A percentile compares a stretch with the other conserved stretches of the same genome.
Conservation (phyloP, 2,113 vertebrate genomes). For the Chascanopsetta lugubris region DNA sequence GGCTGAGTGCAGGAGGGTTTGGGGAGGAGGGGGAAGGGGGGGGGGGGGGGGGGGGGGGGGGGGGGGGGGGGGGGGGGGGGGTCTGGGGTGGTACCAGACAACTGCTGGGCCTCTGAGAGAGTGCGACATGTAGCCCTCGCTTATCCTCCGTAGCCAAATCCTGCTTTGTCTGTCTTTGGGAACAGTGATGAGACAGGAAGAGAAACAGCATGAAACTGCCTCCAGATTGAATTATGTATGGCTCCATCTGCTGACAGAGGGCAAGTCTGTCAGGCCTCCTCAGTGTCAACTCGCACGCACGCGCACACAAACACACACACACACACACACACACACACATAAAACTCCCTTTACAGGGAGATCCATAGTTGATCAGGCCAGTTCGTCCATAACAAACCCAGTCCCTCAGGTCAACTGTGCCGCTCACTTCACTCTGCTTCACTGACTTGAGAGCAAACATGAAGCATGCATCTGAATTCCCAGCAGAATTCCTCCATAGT, state of each 20-base stretch:
- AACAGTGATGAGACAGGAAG: conserved; percentile 72
- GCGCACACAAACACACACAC: conserved; percentile 17
- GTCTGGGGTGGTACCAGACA: conserved; percentile 3
- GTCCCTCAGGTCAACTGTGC: conserved; percentile 46
- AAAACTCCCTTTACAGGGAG: conserved; percentile 38
- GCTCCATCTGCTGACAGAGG: conserved; percentile 78
- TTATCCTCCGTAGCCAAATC: conserved; percentile 38
- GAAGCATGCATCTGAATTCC: conserved; percentile 21
- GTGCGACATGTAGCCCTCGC: conserved; percentile 21
- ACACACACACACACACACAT: conserved; percentile 28
- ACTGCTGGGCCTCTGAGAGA: conserved; percentile 28
- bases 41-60: too few relatives aligned
- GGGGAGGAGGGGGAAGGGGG: too few relatives aligned
- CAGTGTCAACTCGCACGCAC: conserved; percentile 61
- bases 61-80: too few relatives aligned
- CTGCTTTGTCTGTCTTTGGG: conserved; percentile 60
- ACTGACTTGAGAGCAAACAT: conserved; percentile 32
- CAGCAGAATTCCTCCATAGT: conserved; percentile 16
- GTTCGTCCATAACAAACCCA: conserved; percentile 26
- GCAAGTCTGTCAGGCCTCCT: conserved; percentile 76
- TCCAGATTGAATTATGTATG: conserved; percentile 79
- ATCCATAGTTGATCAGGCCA: conserved; percentile 33
- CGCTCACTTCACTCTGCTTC: conserved; percentile 25
- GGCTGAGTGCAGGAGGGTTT: background rate
- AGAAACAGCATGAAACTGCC: conserved; percentile 77